Evolutionary conservation across 2,113 vertebrate species (phyloP), one percentile per base, ranked within the genome.

Genomic region (Hippocampus comes): DNA sequence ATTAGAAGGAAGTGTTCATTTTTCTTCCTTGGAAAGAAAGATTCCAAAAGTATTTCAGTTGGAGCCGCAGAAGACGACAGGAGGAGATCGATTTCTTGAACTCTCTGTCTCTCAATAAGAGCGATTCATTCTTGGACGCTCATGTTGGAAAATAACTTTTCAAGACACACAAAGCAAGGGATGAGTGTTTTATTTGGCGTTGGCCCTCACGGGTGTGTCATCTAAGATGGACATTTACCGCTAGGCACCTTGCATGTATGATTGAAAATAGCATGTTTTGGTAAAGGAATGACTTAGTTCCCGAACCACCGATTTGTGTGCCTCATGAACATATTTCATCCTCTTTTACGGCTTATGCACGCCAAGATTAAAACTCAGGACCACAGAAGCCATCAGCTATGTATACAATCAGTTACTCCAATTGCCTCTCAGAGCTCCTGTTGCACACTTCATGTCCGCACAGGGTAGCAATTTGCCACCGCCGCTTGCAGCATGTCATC

Each of bases 381-480:
- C 41, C 12, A 5, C n/a, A 66, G 42, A 66, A 23, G n/a, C 43
- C 64, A 46, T 66, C 25, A 66, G n/a, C 25, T 48, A 66, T 21
- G n/a, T 66, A 42, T 18, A 25, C 64, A 66, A 43, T 66, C 64
- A 46, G 41, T n/a, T 27, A 17, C 30, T 68, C 49, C 30, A 56
- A 68, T 38, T 68, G 51, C 48, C 48, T 53, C 5, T 15, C 27
- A 41, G 10, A 55, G 20, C n/a, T 56, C 27, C 48, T 56, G 30
- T 41, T 68, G 49, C 49, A 55, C 30, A 38, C 48, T 34, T 34
- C 21, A 64, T 64, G n/a, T 25, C 8, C 15, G 48, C 1, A 14
- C 25, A 63, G 42, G 34, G n/a, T 25, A 43, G 12, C 18, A 63
- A 41, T 69, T 78, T 67, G 49, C 61, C 60, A 23, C 23, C 43